Evolutionary conservation across 2,113 vertebrate genomes (phyloP).

Genomic region (Trichechus manatus): DNA sequence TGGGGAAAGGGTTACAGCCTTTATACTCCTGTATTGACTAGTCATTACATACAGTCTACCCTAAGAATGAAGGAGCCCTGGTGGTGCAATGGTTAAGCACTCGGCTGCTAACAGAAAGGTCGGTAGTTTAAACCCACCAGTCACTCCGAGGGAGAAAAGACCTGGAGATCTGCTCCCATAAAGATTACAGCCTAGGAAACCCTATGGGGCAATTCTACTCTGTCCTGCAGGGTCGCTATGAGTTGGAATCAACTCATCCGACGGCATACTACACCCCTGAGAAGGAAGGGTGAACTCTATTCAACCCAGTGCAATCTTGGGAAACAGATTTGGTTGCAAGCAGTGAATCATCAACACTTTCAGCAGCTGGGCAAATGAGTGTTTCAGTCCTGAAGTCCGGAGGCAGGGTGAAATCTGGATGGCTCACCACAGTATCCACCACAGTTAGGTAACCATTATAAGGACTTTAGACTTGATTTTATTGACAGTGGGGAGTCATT

Average conservation of each 20-base stretch:
- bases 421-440: neutral
- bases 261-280: neutral
- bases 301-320: neutral
- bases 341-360: neutral
- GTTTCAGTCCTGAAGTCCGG: neutral
- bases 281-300: neutral
- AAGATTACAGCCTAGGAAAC: neutral
- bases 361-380: neutral
- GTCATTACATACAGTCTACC: too few species aligned
- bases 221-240: neutral
- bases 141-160: neutral
- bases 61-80: too few species aligned
- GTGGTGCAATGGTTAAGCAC: too few species aligned
- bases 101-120: too few species aligned
- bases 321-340: neutral
- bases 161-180: neutral
- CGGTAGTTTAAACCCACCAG: neutral
- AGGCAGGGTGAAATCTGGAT: neutral
- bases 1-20: too few species aligned
- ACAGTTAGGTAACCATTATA: neutral
- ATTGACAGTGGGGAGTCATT: neutral
- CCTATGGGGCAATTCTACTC: neutral
- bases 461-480: slow-evolving; percentile 50
- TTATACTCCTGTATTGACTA: too few species aligned
- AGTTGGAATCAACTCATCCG: neutral